These are phyloP conservation scores for Zelostemma sp. DNA, from an alignment of 1,140 invertebrate genomes.

Conservation along the genomic window DNA sequence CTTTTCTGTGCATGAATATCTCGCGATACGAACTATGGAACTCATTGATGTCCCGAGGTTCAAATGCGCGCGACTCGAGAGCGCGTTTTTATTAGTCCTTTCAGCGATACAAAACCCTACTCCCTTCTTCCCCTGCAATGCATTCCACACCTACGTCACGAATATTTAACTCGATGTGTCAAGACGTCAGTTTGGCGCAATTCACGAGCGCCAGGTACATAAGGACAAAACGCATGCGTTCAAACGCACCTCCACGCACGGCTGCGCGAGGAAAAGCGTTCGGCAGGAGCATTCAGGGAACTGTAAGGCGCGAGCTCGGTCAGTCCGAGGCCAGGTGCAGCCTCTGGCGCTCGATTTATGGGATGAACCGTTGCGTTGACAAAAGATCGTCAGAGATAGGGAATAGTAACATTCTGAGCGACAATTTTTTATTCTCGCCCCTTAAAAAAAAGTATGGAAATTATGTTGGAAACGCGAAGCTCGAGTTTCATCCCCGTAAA, in stretches of 20 bases:
- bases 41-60: too few relatives aligned
- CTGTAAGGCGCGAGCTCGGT: slow-evolving; percentile 52
- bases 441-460: neutral
- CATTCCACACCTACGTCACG: slow-evolving; percentile 16
- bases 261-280: slow-evolving; percentile 39
- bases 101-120: neutral
- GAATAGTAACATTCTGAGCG: too few relatives aligned
- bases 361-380: slow-evolving; percentile 3
- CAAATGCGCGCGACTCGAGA: too few relatives aligned
- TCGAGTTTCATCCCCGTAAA: neutral
- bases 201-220: too few relatives aligned
- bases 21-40: too few relatives aligned
- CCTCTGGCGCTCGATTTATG: slow-evolving; percentile 6
- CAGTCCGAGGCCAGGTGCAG: slow-evolving; percentile 43
- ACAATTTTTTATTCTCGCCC: too few relatives aligned
- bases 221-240: slow-evolving; percentile 42
- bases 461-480: neutral
- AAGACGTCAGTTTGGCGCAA: slow-evolving; percentile 36
- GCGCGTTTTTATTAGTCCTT: too few relatives aligned
- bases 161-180: slow-evolving; percentile 19
- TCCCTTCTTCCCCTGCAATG: neutral
- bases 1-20: too few relatives aligned
- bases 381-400: too few relatives aligned
- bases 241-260: slow-evolving; percentile 28
- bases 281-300: slow-evolving; percentile 35